Evolutionary conservation across 2,888 invertebrate species (phyloP), one percentile per base, ranked within the genome.

Genomic region (Antheraea yamamai): DNA sequence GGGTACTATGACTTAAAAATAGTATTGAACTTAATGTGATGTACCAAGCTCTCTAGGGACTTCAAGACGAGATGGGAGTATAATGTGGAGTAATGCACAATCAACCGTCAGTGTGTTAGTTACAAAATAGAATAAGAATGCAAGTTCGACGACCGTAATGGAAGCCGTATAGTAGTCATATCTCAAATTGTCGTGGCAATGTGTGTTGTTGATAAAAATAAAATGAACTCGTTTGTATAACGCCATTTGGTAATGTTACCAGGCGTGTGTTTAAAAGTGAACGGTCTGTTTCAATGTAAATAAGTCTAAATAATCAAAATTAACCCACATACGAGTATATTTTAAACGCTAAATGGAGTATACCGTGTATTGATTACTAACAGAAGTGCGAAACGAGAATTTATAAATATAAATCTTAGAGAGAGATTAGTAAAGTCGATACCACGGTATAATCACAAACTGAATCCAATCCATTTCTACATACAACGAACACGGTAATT

Each of bases 391-490:
- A 76, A 80, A 77, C 74, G 73, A 80, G 78, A 78, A 75, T 78
- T 7, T 39, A 39, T 39, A 39, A 39, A 39, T 39, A 39, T 39
- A 39, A 39, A 39, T 39, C 35, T 39, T 39, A 39, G 35, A 39
- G 6, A 39, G 35, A 79, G 78, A 81, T 82, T 80, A 82, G 77
- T 75, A 70, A 75, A 73, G 76, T 72, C 39, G 39, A n/a, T 39
- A 20, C 20, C 39, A 39, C 20, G n/a, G n/a, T 72, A 39, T 75
- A 61, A 72, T 72, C 47, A 58, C 61, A 39, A 26, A 47, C 74
- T 74, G 75, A 70, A 64, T 72, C 74, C 79, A 79, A 81, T 83
- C 75, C 77, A 86, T 85, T 83, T 85, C 84, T 80, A 83, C 82
- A 82, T 77, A 55, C 26, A 61, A 79, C 76, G 82, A 79, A 75